Base-by-base conservation (phyloP, 2,888 invertebrate genomes). In the Epinotia nisella region DNA sequence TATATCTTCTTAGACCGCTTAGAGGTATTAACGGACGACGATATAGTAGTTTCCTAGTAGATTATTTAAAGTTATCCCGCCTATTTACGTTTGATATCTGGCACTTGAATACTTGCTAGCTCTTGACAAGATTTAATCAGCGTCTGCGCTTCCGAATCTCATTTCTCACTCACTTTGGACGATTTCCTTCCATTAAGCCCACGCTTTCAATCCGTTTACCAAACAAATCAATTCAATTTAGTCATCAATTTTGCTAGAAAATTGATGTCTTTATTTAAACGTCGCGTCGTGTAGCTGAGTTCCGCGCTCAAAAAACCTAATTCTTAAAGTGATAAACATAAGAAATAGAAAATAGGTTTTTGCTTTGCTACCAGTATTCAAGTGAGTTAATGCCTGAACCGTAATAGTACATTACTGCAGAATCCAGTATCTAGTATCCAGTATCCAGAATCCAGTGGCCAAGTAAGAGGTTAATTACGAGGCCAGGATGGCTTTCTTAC, bases 181-280 rank as follows among this genome's bases (percentile, higher is more conserved):
- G 77, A 81, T 81, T 81, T 78, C 76, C 78, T 77, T 70, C 76
- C 75, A 78, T 77, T 79, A 78, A 77, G 74, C 59, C 66, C 66
- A 70, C 71, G 75, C 75, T 72, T 75, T 76, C 71, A 76, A 77
- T 79, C 75, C 77, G 76, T 76, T 77, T 74, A 65, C 74, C 79
- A 80, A 83, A 80, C 79, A 83, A 81, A 80, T 75, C 79, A 82
- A 82, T 83, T 74, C 76, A 78, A 78, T 84, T 79, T 77, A 77
- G 76, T 75, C 80, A 77, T 80, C 78, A 79, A 79, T 81, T 81
- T 80, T 72, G 68, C 55, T 75, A 75, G 77, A 71, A 79, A 78
- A 70, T 74, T 71, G 70, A 59, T 65, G 55, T 71, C 60, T 70
- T 69, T 71, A 70, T 70, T 67, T 61, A 71, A 74, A 70, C 66